Base-by-base conservation (phyloP, 1,140 invertebrate genomes). In the Lucilia sericata region DNA sequence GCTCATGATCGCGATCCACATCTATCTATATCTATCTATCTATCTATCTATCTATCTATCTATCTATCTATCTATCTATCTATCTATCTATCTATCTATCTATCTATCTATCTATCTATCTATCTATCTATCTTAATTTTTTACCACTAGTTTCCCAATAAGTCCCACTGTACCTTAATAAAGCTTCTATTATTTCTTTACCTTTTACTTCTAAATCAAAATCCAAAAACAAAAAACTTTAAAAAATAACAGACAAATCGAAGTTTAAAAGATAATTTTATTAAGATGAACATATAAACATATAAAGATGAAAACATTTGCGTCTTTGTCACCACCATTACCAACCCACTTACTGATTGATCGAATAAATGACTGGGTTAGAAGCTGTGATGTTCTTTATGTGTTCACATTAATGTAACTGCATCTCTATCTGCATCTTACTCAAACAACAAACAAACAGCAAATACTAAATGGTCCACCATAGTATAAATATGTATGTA, bases 401-500 rank as follows among this genome's bases (percentile, higher is more conserved):
- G n/a, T 70, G 65, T 70, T 70, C 65, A 70, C 65, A 70, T 70
- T 70, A 25, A 19, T 70, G 65, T 70, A 21, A 70, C 65, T 21
- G 65, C 65, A 70, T 70, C 65, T 70, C 65, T 70, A 70, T 70
- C 65, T 21, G 10, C 7, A 70, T 21, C 21, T 19, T 25, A 25
- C 19, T 55, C 7, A n/a, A 70, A 19, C 19, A 70, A 19, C 65
- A 21, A 30, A 30, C 25, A 30, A 30, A 19, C 65, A 70, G 19
- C 5, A 70, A 70, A 60, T n/a, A 60, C n/a, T 60, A 60, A 21
- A 17, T 65, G n/a, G 65, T 55, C 13, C 51, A 17, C 7, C 51
- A 49, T 12, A 12, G 49, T 49, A 14, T 14, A n/a, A 17, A 4
- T 12, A 55, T 12, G 2, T 55, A 17, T 55, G 13, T 30, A 30